Conservation (phyloP, 2,113 vertebrate genomes). For the Condylura cristata region DNA sequence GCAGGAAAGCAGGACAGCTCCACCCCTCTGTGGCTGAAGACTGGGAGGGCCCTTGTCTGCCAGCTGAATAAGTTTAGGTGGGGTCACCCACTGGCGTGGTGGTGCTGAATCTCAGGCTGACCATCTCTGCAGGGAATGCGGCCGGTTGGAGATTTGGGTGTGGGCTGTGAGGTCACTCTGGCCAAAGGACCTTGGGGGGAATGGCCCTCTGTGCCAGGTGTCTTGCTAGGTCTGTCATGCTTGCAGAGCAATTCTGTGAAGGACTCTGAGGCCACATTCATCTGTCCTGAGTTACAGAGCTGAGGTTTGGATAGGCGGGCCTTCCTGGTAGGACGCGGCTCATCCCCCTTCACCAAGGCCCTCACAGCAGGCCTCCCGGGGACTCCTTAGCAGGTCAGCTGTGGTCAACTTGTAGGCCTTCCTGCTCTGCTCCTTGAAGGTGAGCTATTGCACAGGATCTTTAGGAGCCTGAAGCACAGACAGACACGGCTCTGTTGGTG, state of each 20-base stretch:
- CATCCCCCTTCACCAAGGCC: accelerated
- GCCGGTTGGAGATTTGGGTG: accelerated
- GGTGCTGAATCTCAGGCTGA: too few relatives aligned
- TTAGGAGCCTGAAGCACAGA: neutral
- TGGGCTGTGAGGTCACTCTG: neutral
- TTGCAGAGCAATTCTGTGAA: too few relatives aligned
- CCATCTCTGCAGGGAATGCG: neutral
- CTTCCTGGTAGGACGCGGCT: neutral
- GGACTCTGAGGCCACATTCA: accelerated
- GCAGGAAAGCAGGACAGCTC: accelerated
- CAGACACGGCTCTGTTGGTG: accelerated
- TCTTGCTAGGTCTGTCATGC: accelerated
- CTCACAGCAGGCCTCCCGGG: neutral
- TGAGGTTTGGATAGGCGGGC: neutral
- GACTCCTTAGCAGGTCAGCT: neutral
- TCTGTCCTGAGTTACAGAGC: neutral
- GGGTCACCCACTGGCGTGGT: neutral
- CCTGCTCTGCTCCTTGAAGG: neutral
- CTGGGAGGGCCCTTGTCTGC: too few relatives aligned
- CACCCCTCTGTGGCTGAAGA: too few relatives aligned
- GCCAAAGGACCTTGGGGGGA: too few relatives aligned
- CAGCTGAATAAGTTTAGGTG: accelerated
- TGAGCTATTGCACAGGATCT: too few relatives aligned
- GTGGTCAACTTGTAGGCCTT: too few relatives aligned
- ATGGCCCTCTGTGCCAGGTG: neutral